Evolutionary conservation across 2,797 vertebrate genomes (phyloP).

Genomic region (Acomys russatus): DNA sequence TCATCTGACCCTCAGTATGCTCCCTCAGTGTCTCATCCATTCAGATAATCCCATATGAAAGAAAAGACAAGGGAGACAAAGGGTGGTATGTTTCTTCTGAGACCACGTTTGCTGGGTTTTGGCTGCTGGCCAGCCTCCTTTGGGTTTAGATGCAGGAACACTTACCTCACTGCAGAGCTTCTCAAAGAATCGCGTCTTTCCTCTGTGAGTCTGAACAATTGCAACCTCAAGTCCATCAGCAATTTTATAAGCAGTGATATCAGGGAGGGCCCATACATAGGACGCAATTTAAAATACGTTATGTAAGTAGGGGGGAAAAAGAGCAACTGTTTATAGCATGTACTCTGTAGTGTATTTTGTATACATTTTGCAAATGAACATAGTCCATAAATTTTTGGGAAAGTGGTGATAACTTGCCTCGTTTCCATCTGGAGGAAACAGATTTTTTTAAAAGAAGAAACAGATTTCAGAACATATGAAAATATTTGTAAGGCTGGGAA

Average conservation of each 20-base stretch:
- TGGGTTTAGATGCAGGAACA: neutral
- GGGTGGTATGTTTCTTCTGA: conserved; percentile 52
- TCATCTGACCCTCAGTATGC: conserved; percentile 12
- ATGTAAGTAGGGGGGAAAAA: conserved; percentile 44
- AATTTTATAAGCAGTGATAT: neutral
- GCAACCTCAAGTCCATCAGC: neutral
- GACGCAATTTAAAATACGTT: conserved; percentile 20
- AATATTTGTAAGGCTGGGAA: conserved; percentile 73
- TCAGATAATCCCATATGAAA: conserved; percentile 41
- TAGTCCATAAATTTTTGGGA: conserved; percentile 70
- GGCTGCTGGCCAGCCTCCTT: conserved; percentile 59
- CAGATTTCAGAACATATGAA: conserved; percentile 64
- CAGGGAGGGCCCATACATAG: conserved; percentile 1
- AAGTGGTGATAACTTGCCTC: conserved; percentile 76
- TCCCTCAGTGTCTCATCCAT: conserved; percentile 22
- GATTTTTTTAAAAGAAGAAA: conserved; percentile 73
- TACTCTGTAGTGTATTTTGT: conserved; percentile 60
- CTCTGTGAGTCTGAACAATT: neutral
- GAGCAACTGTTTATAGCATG: conserved; percentile 64
- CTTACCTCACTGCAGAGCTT: neutral
- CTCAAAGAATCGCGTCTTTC: neutral
- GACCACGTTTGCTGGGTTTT: conserved; percentile 33
- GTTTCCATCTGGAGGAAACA: conserved; percentile 80
- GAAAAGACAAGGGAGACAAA: conserved; percentile 13
- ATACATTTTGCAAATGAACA: conserved; percentile 32